phyloP scores from a whole-genome alignment of 2,113 vertebrate species.

The Zootoca vivipara region DNA sequence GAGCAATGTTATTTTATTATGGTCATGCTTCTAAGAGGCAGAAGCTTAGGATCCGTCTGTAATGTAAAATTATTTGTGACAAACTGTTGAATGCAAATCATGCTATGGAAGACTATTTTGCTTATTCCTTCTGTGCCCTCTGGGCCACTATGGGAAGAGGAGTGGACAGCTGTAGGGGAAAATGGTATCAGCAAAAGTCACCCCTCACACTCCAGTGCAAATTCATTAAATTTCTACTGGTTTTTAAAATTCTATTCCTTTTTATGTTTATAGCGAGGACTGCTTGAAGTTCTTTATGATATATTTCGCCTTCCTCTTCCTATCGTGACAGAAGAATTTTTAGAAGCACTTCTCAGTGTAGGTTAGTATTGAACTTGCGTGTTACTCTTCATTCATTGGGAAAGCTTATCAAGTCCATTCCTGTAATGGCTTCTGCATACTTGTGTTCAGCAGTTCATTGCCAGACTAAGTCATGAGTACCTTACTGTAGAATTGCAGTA shows the following conservation, averaged over 20 bases:
- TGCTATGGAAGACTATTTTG: too few relatives aligned
- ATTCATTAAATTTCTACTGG: not conserved
- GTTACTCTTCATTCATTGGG: not conserved
- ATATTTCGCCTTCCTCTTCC: slow-evolving; percentile 96
- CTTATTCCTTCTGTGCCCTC: too few relatives aligned
- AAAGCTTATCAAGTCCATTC: not conserved
- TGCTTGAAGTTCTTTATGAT: slow-evolving; percentile 96
- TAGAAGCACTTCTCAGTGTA: slow-evolving; percentile 93
- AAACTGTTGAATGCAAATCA: too few relatives aligned
- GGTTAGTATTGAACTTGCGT: slow-evolving; percentile 77
- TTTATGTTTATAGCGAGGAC: slow-evolving; percentile 81
- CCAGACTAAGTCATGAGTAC: not conserved
- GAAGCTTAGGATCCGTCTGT: too few relatives aligned
- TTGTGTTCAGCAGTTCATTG: not conserved
- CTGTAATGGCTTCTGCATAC: not conserved
- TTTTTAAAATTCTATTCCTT: slow-evolving; percentile 6
- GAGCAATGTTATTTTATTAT: too few relatives aligned
- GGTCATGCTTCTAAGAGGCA: too few relatives aligned
- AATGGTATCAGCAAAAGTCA: too few relatives aligned
- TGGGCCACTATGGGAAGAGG: too few relatives aligned
- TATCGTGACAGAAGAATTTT: slow-evolving; percentile 92
- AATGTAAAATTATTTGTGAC: too few relatives aligned
- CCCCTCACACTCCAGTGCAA: not conserved
- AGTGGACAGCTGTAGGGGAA: too few relatives aligned
- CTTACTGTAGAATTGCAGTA: not conserved